Evolutionary conservation across 2,113 vertebrate species (phyloP).

Genomic region (Gymnobelideus leadbeateri): DNA sequence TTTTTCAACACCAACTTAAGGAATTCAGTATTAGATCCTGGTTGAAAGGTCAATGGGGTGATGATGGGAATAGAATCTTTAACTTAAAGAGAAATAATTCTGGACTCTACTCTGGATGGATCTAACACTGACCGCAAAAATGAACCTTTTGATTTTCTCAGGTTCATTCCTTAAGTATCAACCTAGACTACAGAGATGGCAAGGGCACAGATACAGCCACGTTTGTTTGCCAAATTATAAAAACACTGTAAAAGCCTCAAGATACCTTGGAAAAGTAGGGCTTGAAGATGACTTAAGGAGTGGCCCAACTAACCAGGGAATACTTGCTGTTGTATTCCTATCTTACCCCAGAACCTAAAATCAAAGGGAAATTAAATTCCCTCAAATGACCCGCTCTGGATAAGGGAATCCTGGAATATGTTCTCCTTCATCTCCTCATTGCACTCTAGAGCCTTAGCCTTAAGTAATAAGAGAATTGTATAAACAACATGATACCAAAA

Average conservation of each 20-base stretch:
- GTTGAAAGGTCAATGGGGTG: background rate
- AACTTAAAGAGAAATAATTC: background rate
- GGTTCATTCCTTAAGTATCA: background rate
- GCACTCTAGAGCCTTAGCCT: background rate
- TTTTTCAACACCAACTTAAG: background rate
- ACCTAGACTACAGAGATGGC: background rate
- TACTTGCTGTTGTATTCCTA: background rate
- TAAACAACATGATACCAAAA: background rate
- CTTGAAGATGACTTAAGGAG: background rate
- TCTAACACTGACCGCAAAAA: background rate
- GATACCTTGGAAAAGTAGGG: background rate
- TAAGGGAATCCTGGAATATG: background rate
- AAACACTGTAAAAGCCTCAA: background rate
- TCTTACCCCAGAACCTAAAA: background rate
- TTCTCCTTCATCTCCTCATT: background rate
- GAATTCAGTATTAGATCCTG: background rate
- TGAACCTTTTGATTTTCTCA: background rate
- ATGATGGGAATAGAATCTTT: background rate
- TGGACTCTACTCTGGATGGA: background rate
- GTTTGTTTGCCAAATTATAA: background rate
- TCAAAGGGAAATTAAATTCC: background rate
- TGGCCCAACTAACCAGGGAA: background rate
- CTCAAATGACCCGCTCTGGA: background rate
- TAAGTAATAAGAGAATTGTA: background rate
- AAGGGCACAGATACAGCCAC: background rate